These are phyloP conservation scores for Xiphophorus birchmanni DNA, from an alignment of 2,797 vertebrate species.

Conservation along the genomic window DNA sequence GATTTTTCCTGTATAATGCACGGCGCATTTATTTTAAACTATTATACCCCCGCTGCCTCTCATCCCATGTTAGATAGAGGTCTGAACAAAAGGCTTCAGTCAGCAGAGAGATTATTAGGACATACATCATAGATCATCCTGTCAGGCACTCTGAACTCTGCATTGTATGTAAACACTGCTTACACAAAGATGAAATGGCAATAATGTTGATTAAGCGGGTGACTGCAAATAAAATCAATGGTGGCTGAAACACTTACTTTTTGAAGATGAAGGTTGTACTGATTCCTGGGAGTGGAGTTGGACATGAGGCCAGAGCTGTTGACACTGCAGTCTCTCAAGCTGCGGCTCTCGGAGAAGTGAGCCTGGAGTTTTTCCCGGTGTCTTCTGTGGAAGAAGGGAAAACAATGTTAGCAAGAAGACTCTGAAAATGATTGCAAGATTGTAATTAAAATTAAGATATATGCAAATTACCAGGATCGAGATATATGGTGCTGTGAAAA, in stretches of 20 bases:
- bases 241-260: conserved; percentile 51
- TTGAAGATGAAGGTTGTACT: conserved; percentile 68
- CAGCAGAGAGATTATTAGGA: conserved; percentile 57
- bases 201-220: conserved; percentile 18
- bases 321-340: conserved; percentile 79
- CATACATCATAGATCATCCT: conserved; percentile 56
- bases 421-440: neutral
- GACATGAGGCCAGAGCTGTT: conserved; percentile 78
- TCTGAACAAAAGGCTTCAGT: conserved; percentile 56
- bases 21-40: conserved; percentile 49
- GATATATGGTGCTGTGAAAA: neutral
- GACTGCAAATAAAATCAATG: conserved; percentile 22
- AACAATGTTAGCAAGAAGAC: neutral
- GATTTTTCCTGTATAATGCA: conserved; percentile 45
- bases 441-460: neutral
- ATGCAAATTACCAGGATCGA: neutral
- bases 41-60: conserved; percentile 47
- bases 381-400: conserved; percentile 49
- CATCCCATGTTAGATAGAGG: conserved; percentile 44
- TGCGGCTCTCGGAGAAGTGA: conserved; percentile 80
- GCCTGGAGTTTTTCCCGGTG: conserved; percentile 81
- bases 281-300: conserved; percentile 74
- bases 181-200: conserved; percentile 22
- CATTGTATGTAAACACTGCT: neutral
- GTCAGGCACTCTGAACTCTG: conserved; percentile 30